phyloP scores from a whole-genome alignment of 2,888 invertebrate species.

The Eupithecia tripunctaria region DNA sequence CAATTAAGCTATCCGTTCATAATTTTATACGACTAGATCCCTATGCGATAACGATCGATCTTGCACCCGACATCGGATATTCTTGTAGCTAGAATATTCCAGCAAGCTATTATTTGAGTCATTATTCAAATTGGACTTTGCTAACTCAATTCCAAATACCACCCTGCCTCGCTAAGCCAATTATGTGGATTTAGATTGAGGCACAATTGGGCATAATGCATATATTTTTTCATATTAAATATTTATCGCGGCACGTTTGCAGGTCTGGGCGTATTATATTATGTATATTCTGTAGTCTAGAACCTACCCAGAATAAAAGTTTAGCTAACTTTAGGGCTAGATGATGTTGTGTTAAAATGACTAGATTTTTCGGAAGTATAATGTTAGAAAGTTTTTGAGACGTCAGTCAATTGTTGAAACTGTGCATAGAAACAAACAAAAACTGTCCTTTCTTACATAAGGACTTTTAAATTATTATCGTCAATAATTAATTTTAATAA shows the following conservation, averaged over 20 bases:
- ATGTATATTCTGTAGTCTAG: neutral
- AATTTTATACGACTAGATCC: neutral
- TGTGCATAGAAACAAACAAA: neutral
- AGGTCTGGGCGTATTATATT: neutral
- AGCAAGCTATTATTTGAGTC: neutral
- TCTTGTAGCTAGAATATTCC: slow-evolving; percentile 9
- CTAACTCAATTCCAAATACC: neutral
- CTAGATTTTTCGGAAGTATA: neutral
- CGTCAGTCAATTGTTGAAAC: neutral
- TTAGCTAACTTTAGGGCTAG: neutral
- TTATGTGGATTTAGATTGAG: neutral
- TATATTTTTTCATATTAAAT: neutral
- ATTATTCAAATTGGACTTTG: slow-evolving; percentile 1
- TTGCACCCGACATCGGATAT: slow-evolving; percentile 2
- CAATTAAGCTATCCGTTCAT: neutral
- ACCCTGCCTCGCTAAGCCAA: neutral
- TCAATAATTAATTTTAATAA: neutral
- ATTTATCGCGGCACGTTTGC: neutral
- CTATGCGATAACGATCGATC: neutral
- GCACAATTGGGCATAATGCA: neutral
- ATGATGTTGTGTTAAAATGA: neutral
- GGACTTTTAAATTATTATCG: neutral
- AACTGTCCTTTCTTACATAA: neutral
- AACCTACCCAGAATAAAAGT: neutral
- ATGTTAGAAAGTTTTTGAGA: neutral